Conservation (phyloP, 2,113 vertebrate species). For the Notarius quadriscutis region DNA sequence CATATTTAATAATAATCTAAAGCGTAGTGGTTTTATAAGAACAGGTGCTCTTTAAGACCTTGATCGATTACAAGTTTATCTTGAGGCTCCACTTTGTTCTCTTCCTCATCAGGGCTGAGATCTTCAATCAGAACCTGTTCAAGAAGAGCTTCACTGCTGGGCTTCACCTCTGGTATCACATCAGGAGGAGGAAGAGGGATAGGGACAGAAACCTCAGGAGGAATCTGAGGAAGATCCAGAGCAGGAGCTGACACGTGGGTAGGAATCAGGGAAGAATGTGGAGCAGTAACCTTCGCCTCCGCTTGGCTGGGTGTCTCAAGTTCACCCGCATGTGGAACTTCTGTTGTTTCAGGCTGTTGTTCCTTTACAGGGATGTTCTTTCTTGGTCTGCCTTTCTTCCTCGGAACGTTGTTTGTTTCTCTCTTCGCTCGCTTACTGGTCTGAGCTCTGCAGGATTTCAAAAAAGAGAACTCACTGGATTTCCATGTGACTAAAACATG, state of each 20-base stretch:
- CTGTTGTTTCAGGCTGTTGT: slow-evolving; percentile 46
- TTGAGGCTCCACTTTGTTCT: slow-evolving; percentile 52
- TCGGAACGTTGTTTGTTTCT: slow-evolving; percentile 57
- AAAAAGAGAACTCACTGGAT: neutral
- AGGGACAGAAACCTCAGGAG: slow-evolving; percentile 33
- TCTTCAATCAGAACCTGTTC: slow-evolving; percentile 69
- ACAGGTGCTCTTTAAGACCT: slow-evolving; percentile 39
- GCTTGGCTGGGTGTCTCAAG: neutral
- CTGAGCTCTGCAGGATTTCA: slow-evolving; percentile 60
- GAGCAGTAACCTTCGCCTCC: neutral
- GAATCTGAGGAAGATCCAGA: slow-evolving; percentile 26
- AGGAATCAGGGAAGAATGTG: neutral
- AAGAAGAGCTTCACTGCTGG: slow-evolving; percentile 23
- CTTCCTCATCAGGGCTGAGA: slow-evolving; percentile 70
- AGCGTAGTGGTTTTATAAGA: neutral
- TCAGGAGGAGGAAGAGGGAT: slow-evolving; percentile 42
- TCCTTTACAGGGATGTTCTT: slow-evolving; percentile 54
- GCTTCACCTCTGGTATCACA: slow-evolving; percentile 2
- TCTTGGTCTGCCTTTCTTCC: slow-evolving; percentile 69
- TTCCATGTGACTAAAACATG: neutral
- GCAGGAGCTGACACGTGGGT: neutral
- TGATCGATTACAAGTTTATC: slow-evolving; percentile 48
- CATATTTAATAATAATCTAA: neutral
- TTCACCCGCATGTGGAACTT: slow-evolving; percentile 14
- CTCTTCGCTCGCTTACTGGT: slow-evolving; percentile 65